A percentile compares a stretch with the other conserved stretches of the same genome.
phyloP scores from a whole-genome alignment of 2,888 invertebrate genomes.

The Ectemnius continuus region DNA sequence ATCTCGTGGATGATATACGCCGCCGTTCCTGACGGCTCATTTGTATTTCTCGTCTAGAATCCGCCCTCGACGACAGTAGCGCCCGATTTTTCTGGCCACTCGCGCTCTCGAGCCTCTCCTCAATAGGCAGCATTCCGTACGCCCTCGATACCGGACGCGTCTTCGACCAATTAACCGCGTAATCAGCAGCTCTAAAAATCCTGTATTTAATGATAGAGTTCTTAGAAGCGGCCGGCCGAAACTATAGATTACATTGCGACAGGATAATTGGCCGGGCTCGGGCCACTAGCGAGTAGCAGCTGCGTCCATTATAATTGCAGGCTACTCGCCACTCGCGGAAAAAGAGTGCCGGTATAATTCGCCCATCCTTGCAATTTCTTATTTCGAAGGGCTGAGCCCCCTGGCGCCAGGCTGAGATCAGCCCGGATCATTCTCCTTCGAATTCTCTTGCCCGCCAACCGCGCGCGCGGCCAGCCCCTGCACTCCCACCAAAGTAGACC shows the following conservation, averaged over 20 bases:
- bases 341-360: constrained; percentile 58
- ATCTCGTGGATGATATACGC: constrained; percentile 16
- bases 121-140: constrained; percentile 51
- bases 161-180: constrained; percentile 63
- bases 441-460: constrained; percentile 16
- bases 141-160: constrained; percentile 29
- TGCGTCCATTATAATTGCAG: constrained; percentile 67
- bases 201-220: constrained; percentile 70
- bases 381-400: constrained; percentile 28
- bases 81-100: constrained; percentile 26
- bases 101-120: constrained; percentile 39
- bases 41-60: constrained; percentile 19
- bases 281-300: constrained; percentile 55
- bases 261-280: constrained; percentile 67
- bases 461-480: constrained; percentile 5
- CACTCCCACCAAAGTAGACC: background rate
- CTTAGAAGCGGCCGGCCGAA: constrained; percentile 52
- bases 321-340: constrained; percentile 43
- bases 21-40: constrained; percentile 3
- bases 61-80: constrained; percentile 14
- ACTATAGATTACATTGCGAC: constrained; percentile 69
- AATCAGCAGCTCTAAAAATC: constrained; percentile 69
- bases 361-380: constrained; percentile 51
- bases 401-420: constrained; percentile 12
- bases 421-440: no score